A percentile compares a stretch with the other conserved stretches of the same genome.
Evolutionary conservation across 1,140 invertebrate species (phyloP).

Genomic region (Doryteuthis pealeii): DNA sequence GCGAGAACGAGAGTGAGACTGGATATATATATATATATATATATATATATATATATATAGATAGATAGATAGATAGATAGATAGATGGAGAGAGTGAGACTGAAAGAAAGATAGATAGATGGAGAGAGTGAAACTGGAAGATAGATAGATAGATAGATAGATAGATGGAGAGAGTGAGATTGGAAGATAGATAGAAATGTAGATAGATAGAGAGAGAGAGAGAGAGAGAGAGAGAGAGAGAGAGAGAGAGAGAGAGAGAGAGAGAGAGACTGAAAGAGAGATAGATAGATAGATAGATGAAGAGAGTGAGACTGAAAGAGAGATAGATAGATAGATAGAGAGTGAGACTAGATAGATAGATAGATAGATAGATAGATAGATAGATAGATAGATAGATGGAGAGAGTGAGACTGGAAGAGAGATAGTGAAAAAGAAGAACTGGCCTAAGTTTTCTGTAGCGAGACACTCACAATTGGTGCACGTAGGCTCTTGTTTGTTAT

Average conservation of each 20-base stretch:
- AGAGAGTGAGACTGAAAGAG: not conserved
- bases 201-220: no score
- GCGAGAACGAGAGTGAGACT: no score
- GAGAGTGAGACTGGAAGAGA: not conserved
- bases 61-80: not conserved
- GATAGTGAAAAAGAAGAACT: not conserved
- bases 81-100: no score
- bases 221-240: not conserved
- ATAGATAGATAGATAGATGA: not conserved
- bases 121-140: not conserved
- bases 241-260: no score
- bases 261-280: not conserved
- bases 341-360: not conserved
- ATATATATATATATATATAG: constrained; percentile 4
- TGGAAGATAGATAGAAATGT: no score
- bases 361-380: not conserved
- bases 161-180: not conserved
- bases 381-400: not conserved
- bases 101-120: not conserved
- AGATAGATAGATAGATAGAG: not conserved
- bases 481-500: no score
- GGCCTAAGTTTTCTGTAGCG: no score
- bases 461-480: no score
- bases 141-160: not conserved
- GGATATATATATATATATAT: constrained; percentile 6